Base-by-base conservation (phyloP, 1,140 invertebrate genomes). In the Zaprionus ghesquierei region DNA sequence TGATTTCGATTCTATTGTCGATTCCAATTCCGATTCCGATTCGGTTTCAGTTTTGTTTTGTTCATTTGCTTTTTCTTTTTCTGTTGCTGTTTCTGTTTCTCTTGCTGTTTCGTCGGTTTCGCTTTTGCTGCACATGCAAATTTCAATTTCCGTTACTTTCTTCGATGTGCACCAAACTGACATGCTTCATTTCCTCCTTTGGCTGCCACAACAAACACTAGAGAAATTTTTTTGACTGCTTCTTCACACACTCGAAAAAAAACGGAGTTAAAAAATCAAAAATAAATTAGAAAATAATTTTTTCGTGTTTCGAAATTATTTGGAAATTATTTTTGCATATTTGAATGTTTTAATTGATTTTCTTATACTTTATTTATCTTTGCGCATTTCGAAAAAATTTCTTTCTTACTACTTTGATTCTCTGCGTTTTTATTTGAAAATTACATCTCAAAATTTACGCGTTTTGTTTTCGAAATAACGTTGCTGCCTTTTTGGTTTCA, bases 101-200 rank as follows among this genome's bases (percentile, higher is more conserved):
- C n/a, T n/a, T n/a, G n/a, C n/a, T 20, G 18, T 22, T 22, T 46
- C 41, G 41, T 20, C 18, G 35, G 35, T 41, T 41, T 18, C 35
- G 35, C 35, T 18, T 53, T 51, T 41, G 56, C 27, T 77, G 68
- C 81, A 84, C 81, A 90, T 90, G 87, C 87, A 87, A 90, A 90
- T 90, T 90, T 90, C 78, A 90, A 90, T 90, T 90, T 90, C 87
- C 87, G 82, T 65, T 81, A 56, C 78, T 84, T 84, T 82, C 77
- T 76, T 86, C 64, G 82, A 73, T 78, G 64, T 81, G 79, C 66
- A 77, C 73, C 81, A 70, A 85, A 79, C 75, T 87, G 77, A 79
- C 84, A 86, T 79, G 58, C 77, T 90, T 90, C 89, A 90, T 90
- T 90, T 90, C 87, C 87, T n/a, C n/a, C n/a, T n/a, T n/a, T n/a